Percentiles rank a stretch among this genome's conserved stretches.
Conservation (phyloP, 1,140 invertebrate species). For the Zaprionus capensis region DNA sequence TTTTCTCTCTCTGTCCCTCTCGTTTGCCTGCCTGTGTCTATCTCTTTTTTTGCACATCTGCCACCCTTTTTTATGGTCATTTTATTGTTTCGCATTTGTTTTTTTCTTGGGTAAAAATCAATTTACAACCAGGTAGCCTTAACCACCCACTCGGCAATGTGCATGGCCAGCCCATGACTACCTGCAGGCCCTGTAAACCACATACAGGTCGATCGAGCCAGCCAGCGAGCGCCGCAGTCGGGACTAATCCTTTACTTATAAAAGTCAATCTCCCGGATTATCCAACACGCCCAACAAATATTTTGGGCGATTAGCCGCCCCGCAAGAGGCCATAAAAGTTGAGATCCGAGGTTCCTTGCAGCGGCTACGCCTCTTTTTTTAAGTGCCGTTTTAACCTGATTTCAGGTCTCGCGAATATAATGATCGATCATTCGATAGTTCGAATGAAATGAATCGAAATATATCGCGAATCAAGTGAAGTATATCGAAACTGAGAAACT, state of each 20-base stretch:
- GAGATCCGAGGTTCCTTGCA: neutral
- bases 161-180: neutral
- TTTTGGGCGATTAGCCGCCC: conserved; percentile 79
- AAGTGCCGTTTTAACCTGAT: neutral
- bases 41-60: conserved; percentile 37
- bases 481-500: neutral
- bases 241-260: conserved; percentile 75
- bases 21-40: neutral
- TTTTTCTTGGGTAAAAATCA: conserved; percentile 15
- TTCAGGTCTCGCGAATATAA: neutral
- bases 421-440: neutral
- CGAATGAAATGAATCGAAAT: neutral
- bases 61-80: conserved; percentile 63
- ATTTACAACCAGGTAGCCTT: neutral
- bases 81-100: conserved; percentile 33
- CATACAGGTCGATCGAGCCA: conserved; percentile 34
- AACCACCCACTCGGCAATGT: neutral
- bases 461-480: too few relatives aligned
- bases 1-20: neutral
- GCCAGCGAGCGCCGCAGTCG: conserved; percentile 17
- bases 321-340: conserved; percentile 52
- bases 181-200: conserved; percentile 20
- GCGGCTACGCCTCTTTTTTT: neutral
- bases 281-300: conserved; percentile 76
- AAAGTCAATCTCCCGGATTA: conserved; percentile 79